phyloP scores from a whole-genome alignment of 2,113 vertebrate genomes.

The Muscicapa adusta region DNA sequence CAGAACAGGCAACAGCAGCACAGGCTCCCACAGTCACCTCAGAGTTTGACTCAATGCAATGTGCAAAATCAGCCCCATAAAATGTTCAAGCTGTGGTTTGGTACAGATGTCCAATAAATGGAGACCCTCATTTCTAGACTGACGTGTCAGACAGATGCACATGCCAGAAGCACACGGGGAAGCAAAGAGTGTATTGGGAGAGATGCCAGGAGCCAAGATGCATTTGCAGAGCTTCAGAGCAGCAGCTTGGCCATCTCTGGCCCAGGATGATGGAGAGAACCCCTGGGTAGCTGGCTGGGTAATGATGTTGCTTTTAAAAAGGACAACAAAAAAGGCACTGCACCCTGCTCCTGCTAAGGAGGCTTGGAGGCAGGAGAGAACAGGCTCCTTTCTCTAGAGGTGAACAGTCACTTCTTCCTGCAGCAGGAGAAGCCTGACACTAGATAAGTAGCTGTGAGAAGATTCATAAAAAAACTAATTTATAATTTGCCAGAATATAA shows the following conservation, averaged over 20 bases:
- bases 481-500: slow-evolving; percentile 60
- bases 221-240: not conserved
- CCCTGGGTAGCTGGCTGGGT: not conserved
- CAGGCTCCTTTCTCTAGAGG: not conserved
- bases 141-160: slow-evolving; percentile 5
- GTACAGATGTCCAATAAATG: not conserved
- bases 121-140: slow-evolving; percentile 7
- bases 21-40: not conserved
- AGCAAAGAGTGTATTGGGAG: not conserved
- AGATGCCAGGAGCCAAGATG: not conserved
- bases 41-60: not conserved
- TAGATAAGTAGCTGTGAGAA: slow-evolving; percentile 31
- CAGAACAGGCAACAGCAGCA: not conserved
- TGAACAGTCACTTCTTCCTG: not conserved
- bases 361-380: not conserved
- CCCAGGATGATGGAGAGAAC: not conserved
- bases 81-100: not conserved
- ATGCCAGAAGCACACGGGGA: slow-evolving; percentile 21
- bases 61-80: not conserved
- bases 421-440: not conserved
- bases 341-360: not conserved
- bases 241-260: not conserved
- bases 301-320: not conserved
- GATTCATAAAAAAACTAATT: slow-evolving; percentile 67
- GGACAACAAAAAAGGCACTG: accelerated